A percentile compares a stretch with the other conserved stretches of the same genome.
Conservation (phyloP, 2,113 vertebrate genomes). For the Pituophis catenifer region DNA sequence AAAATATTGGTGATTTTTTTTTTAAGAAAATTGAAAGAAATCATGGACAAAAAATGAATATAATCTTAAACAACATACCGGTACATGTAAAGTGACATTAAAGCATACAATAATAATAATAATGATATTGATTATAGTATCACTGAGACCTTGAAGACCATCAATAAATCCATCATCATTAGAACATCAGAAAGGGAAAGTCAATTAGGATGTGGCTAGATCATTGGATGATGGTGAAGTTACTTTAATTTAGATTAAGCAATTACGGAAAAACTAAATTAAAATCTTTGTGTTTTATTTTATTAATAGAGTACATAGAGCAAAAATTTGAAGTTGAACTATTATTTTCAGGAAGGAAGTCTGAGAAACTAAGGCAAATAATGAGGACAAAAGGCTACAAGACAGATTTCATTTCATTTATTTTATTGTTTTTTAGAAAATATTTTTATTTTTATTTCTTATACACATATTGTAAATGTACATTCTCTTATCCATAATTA, state of each 20-base stretch:
- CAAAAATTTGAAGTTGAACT: not conserved
- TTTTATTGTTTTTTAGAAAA: too few relatives aligned
- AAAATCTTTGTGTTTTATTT: not conserved
- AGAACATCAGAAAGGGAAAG: not conserved
- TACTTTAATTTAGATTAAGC: not conserved
- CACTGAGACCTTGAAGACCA: not conserved
- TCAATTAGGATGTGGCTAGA: not conserved
- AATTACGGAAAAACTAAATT: not conserved
- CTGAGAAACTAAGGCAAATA: not conserved
- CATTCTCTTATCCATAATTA: too few relatives aligned
- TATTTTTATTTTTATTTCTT: too few relatives aligned
- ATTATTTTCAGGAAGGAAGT: not conserved
- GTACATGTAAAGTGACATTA: not conserved
- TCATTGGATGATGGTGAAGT: not conserved
- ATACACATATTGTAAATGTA: too few relatives aligned
- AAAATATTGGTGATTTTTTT: not conserved
- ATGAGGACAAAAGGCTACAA: not conserved
- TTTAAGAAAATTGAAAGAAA: not conserved
- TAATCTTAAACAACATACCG: not conserved
- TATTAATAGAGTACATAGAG: not conserved
- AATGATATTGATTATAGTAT: not conserved
- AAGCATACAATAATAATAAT: not conserved
- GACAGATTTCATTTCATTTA: not conserved
- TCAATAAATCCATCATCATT: not conserved
- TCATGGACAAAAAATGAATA: not conserved